Evolutionary conservation across 2,888 invertebrate species (phyloP), one percentile per base, ranked within the genome.

Genomic region (Melikaiella ostensackeni): DNA sequence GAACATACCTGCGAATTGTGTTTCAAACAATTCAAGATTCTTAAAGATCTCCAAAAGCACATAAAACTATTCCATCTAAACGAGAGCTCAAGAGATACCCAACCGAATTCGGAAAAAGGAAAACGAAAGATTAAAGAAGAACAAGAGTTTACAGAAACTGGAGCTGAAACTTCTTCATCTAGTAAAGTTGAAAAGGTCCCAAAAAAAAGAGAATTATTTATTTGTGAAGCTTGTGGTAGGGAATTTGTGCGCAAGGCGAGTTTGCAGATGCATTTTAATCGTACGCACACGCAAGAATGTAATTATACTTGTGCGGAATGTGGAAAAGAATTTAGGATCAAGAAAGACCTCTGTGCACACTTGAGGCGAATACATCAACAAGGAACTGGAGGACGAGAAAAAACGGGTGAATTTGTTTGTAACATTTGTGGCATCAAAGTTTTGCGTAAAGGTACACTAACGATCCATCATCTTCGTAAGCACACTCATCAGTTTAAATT

Each of bases 401-500:
- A 0, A 55, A 55, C 5, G 6, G 59, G 59, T 5, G 79, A 62
- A 19, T 73, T 80, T 30, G 61, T 74, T 5, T 87, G 86, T 75
- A 84, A 85, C 2, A 77, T 81, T 33, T 87, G 87, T 61, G 86
- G 85, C 1, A 87, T 87, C 77, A 88, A 85, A 11, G 87, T 86
- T 7, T 85, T 81, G 42, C 88, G 85, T 24, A 86, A 86, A 57
- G 84, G 87, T 4, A 84, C 86, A 2, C 55, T 90, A 35, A 89
- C 88, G 75, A 87, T 88, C 16, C 90, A 89, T 62, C 78, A 88
- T 7, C 87, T 87, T n/a, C 84, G 90, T 0, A 88, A 86, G 33
- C 90, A 90, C 59, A 86, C 85, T 1, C 77, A 82, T 24, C 77
- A 82, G 61, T 79, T 82, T 1, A 79, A 82, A 3, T 86, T 78